phyloP scores from a whole-genome alignment of 1,140 invertebrate genomes.

The Drosophila nigromelanica region DNA sequence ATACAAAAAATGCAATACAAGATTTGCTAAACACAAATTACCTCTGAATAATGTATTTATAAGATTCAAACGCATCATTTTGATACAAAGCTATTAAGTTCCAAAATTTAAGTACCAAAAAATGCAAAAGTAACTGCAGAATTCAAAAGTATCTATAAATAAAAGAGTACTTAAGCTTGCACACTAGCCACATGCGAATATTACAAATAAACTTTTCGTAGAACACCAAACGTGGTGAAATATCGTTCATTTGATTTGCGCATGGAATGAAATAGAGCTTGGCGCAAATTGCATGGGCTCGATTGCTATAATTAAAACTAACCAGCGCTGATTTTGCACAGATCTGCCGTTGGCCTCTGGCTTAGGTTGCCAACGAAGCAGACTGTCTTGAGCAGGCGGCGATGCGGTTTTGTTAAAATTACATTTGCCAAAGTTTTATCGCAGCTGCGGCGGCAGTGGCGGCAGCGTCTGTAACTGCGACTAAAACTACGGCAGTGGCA shows the following conservation, averaged over 20 bases:
- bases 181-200: neutral
- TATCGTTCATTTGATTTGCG: neutral
- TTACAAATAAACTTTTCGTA: neutral
- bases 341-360: conserved; percentile 44
- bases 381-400: conserved; percentile 74
- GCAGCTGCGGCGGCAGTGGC: conserved; percentile 51
- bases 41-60: too few relatives aligned
- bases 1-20: too few relatives aligned
- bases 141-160: too few relatives aligned
- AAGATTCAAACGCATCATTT: too few relatives aligned
- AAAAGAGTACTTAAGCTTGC: too few relatives aligned
- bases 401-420: conserved; percentile 82
- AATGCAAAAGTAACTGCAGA: too few relatives aligned
- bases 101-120: too few relatives aligned
- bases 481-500: conserved; percentile 39
- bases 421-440: conserved; percentile 81
- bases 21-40: too few relatives aligned
- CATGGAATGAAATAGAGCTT: conserved; percentile 50
- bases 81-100: too few relatives aligned
- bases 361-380: conserved; percentile 21
- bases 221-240: too few relatives aligned
- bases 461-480: conserved; percentile 18
- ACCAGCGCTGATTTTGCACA: conserved; percentile 71
- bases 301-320: conserved; percentile 79
- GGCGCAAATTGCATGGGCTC: conserved; percentile 69